Evolutionary conservation across 2,888 invertebrate genomes (phyloP), one percentile per base, ranked within the genome.

Genomic region (Pteria penguin): DNA sequence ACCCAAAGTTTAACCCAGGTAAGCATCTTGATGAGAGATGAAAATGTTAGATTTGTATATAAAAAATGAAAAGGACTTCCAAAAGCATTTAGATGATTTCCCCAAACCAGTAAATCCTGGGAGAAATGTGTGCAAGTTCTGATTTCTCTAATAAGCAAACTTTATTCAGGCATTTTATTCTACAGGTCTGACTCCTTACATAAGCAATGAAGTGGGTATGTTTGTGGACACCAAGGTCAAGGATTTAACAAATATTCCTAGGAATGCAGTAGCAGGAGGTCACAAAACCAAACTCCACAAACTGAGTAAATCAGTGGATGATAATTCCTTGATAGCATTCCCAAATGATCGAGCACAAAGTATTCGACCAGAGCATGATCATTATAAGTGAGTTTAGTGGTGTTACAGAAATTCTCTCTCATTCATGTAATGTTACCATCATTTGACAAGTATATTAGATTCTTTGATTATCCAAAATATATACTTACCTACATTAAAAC

Each of bases 341-440:
- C 92, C 92, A 5, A 92, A 92, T 83, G 92, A 92, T 83, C 78
- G 91, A 26, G 86, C 92, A 2, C 82, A 82, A 24, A 92, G 92
- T 76, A 86, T 92, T 8, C 76, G 91, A 45, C 91, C 92, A 4
- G 78, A 87, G 45, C 76, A 85, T 14, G 86, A 90, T 60, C 78
- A 77, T 18, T 92, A 86, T 82, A 87, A 86, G 92, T 92, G 80
- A 81, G 88, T 85, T 58, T 29, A 14, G n/a, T n/a, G n/a, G n/a
- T n/a, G n/a, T n/a, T n/a, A n/a, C n/a, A n/a, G n/a, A n/a, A n/a
- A n/a, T n/a, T n/a, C n/a, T n/a, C n/a, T n/a, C n/a, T n/a, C n/a
- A n/a, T n/a, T n/a, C n/a, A n/a, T n/a, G n/a, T n/a, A n/a, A n/a
- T n/a, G n/a, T n/a, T n/a, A n/a, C n/a, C n/a, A n/a, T n/a, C n/a